Base-by-base conservation (phyloP, 2,888 invertebrate species). In the Caenorhabditis zanzibari region DNA sequence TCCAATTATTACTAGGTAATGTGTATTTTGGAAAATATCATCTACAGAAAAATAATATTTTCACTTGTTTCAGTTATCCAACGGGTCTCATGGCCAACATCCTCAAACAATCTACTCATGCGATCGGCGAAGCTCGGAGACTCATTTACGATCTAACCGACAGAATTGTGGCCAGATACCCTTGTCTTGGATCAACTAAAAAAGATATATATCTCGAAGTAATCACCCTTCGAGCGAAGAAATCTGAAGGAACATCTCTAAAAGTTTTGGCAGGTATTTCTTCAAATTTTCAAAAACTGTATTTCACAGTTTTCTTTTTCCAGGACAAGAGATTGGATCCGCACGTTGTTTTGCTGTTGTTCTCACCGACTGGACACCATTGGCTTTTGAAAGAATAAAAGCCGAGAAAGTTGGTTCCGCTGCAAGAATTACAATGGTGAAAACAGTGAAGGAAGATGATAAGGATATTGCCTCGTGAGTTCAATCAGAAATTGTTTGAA, bases 81-180 rank as follows among this genome's bases (percentile, higher is more conserved):
- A 6, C 63, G 1, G 32, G 32, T 5, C 41, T 56, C 47, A 79
- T 79, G n/a, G 44, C 47, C 24, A 56, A 35, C 22, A 7, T 54
- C 19, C 56, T 79, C 56, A 79, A 64, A 41, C 44, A 71, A 10
- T 71, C 79, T n/a, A 56, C 35, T 6, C 79, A 79, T 47, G 28
- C 64, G 14, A 41, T 72, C 56, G 63, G 35, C 38, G 79, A 79
- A n/a, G 22, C 63, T n/a, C 71, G 79, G 2, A 52, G 61, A 44
- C 24, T 64, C 6, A 32, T 69, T 2, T 71, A 71, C 26, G 63
- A 79, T 2, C 19, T 79, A 7, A 56, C 79, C 7, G 56, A 63
- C 24, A 44, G 61, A 54, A 71, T 71, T 9, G 24, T n/a, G 6
- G 12, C 5, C 0, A 64, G 32, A 38, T 64, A 71, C 38, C 28